phyloP scores from a whole-genome alignment of 2,888 invertebrate genomes.

The Nomada fucata region DNA sequence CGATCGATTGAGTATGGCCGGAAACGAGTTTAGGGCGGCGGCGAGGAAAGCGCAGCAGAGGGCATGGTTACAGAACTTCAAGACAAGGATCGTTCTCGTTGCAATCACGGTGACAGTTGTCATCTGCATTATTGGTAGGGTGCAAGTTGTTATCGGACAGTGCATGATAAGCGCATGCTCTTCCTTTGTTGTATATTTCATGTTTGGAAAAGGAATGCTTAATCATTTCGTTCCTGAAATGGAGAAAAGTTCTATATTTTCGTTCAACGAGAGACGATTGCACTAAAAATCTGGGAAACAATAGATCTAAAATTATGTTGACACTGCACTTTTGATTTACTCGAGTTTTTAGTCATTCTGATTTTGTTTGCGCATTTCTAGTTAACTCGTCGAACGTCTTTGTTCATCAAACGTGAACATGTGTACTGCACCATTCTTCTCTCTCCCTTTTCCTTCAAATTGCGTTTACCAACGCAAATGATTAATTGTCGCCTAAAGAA shows the following conservation, averaged over 20 bases:
- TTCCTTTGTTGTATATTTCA: neutral
- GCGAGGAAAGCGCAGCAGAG: slow-evolving; percentile 79
- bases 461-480: neutral
- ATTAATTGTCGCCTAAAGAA: neutral
- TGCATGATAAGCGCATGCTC: slow-evolving; percentile 45
- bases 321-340: too few relatives aligned
- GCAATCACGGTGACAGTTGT: slow-evolving; percentile 75
- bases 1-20: slow-evolving; percentile 78
- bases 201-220: slow-evolving; percentile 1
- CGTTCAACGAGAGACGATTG: neutral
- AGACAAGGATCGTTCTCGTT: slow-evolving; percentile 76
- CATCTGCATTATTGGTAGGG: slow-evolving; percentile 80
- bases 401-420: slow-evolving; percentile 16
- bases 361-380: slow-evolving; percentile 23
- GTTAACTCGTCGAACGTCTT: neutral
- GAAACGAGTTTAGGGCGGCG: slow-evolving; percentile 80
- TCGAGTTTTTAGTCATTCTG: neutral
- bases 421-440: neutral
- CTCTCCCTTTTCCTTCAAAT: neutral
- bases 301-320: too few relatives aligned
- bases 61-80: slow-evolving; percentile 81
- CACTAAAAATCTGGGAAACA: neutral
- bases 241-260: neutral
- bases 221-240: neutral
- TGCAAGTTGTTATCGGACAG: neutral